These are phyloP conservation scores for Drosophila neocordata DNA, from an alignment of 1,140 invertebrate species.

Conservation along the genomic window DNA sequence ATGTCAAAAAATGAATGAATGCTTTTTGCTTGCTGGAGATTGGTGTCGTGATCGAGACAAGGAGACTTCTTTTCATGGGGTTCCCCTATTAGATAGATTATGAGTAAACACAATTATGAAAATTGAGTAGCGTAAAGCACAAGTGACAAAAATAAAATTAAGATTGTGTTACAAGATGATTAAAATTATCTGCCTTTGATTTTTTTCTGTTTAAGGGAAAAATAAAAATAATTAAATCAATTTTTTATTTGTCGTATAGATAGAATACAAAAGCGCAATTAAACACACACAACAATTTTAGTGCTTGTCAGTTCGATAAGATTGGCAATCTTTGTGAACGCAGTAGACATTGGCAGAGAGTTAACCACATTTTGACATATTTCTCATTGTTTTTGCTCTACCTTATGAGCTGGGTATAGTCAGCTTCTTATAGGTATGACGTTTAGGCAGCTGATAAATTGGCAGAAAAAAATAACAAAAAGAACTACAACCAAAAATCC, in stretches of 20 bases:
- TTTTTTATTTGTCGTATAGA: background rate
- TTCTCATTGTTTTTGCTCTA: constrained; percentile 18
- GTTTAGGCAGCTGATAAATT: constrained; percentile 27
- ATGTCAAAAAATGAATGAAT: constrained; percentile 52
- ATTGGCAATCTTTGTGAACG: constrained; percentile 41
- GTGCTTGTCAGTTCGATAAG: constrained; percentile 53
- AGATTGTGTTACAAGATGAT: too few species aligned
- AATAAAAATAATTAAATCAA: too few species aligned
- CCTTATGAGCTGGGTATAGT: constrained; percentile 25
- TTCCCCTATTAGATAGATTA: too few species aligned
- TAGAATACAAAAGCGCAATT: constrained; percentile 4
- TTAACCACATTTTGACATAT: constrained; percentile 29
- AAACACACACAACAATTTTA: constrained; percentile 28
- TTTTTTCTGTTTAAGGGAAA: too few species aligned
- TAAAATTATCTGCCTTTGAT: too few species aligned
- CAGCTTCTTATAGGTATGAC: constrained; percentile 33
- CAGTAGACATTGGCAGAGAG: constrained; percentile 32
- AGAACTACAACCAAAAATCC: background rate
- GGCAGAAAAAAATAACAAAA: background rate
- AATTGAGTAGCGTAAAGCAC: too few species aligned
- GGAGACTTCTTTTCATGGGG: constrained; percentile 7
- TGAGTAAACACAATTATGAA: too few species aligned
- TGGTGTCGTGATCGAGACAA: constrained; percentile 9
- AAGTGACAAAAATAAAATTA: too few species aligned
- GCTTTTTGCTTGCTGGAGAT: constrained; percentile 58